phyloP scores from a whole-genome alignment of 2,888 invertebrate species.

The Dusona sp. region DNA sequence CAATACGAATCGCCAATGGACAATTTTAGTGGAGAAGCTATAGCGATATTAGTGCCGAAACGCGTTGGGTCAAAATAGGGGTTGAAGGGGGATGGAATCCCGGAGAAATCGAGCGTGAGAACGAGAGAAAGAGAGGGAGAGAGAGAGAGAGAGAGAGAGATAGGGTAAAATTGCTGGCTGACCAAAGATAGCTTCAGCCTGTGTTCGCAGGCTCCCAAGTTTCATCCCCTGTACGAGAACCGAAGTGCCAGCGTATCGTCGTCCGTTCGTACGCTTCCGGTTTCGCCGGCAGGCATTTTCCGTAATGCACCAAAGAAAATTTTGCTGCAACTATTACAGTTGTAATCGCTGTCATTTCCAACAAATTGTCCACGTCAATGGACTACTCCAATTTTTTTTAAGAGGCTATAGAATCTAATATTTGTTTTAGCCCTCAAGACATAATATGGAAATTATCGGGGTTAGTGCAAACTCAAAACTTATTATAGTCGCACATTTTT shows the following conservation, averaged over 20 bases:
- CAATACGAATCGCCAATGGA: slow-evolving; percentile 71
- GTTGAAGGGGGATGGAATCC: slow-evolving; percentile 24
- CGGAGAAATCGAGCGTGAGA: slow-evolving; percentile 15
- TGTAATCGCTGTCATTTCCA: neutral
- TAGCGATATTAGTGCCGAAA: slow-evolving; percentile 41
- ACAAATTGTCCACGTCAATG: neutral
- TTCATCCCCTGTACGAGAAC: slow-evolving; percentile 1
- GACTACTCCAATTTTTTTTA: neutral
- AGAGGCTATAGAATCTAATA: neutral
- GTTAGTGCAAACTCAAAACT: neutral
- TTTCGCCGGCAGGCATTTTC: slow-evolving; percentile 39
- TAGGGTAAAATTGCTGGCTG: slow-evolving; percentile 44
- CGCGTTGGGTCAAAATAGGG: neutral
- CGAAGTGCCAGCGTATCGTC: slow-evolving; percentile 11
- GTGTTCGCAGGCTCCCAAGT: slow-evolving; percentile 1
- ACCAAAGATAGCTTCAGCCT: slow-evolving; percentile 24
- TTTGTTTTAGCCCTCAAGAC: neutral
- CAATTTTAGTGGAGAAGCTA: slow-evolving; percentile 41
- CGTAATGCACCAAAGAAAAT: slow-evolving; percentile 43
- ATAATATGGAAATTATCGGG: neutral
- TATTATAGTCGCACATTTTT: neutral
- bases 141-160: slow-evolving; percentile 10
- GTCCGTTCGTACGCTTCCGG: slow-evolving; percentile 15
- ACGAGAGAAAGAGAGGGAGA: slow-evolving; percentile 18
- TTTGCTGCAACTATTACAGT: slow-evolving; percentile 16